Evolutionary conservation across 1,140 invertebrate genomes (phyloP).

Genomic region (Rhyzopertha dominica): DNA sequence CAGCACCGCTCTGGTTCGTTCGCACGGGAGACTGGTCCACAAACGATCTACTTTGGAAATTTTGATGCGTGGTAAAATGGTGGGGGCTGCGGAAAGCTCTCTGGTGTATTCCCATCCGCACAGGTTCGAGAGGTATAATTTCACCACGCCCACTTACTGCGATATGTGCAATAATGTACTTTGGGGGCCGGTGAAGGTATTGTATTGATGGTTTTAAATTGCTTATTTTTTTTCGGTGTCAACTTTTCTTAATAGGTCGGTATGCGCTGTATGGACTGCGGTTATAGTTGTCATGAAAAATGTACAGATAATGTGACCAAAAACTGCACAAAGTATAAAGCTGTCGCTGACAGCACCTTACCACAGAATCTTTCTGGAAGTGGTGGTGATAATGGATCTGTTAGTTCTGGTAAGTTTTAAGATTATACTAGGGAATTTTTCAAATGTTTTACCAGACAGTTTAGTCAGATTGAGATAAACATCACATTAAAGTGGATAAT

Average conservation of each 20-base stretch:
- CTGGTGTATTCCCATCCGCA: slow-evolving; percentile 79
- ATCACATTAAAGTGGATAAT: too few species aligned
- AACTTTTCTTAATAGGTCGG: slow-evolving; percentile 55
- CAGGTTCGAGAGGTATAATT: slow-evolving; percentile 83
- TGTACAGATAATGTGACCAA: slow-evolving; percentile 83
- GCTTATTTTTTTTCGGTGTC: slow-evolving; percentile 3
- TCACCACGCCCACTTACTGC: slow-evolving; percentile 87
- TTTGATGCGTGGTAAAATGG: slow-evolving; percentile 78
- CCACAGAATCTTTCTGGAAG: slow-evolving; percentile 62
- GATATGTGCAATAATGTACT: slow-evolving; percentile 84
- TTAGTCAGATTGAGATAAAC: too few species aligned
- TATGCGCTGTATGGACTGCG: slow-evolving; percentile 86
- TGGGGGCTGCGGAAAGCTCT: slow-evolving; percentile 55
- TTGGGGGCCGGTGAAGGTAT: slow-evolving; percentile 87
- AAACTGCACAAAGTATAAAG: slow-evolving; percentile 87
- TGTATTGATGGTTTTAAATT: not conserved
- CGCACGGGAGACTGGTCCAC: slow-evolving; percentile 79
- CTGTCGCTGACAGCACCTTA: slow-evolving; percentile 61
- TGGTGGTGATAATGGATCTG: slow-evolving; percentile 58
- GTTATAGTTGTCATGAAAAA: slow-evolving; percentile 93
- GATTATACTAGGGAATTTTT: too few species aligned
- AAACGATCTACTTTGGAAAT: slow-evolving; percentile 89
- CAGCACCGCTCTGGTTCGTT: slow-evolving; percentile 81
- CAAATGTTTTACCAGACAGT: too few species aligned
- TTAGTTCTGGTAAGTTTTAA: slow-evolving; percentile 57